Base-by-base conservation (phyloP, 2,888 invertebrate species). In the Plagiodera versicolora region DNA sequence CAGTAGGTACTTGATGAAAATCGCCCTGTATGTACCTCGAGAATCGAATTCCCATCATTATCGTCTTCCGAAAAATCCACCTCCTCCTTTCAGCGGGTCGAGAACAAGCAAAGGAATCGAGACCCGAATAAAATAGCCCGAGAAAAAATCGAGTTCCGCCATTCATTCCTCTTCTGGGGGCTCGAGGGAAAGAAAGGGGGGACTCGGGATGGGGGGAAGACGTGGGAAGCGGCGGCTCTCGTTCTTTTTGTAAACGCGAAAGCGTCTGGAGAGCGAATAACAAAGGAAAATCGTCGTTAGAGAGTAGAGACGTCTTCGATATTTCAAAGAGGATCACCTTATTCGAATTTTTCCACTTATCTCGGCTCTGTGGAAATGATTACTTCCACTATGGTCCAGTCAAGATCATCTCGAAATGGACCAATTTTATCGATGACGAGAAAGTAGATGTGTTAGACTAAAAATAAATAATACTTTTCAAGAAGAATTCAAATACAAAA, bases 241-340 rank as follows among this genome's bases (percentile, higher is more conserved):
- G 65, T 69, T 71, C 72, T 74, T 77, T 74, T 76, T 72, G 73
- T 73, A 75, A 74, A 72, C 70, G 69, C 65, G 67, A 69, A 68
- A 71, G 72, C 74, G 71, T 74, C 73, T 14, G 74, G 73, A 73
- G 77, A 75, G 77, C 75, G 77, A 77, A 77, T 78, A 78, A 77
- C 77, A 77, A 77, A 77, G 74, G 76, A 74, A 61, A 51, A 55
- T 54, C 14, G 39, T 17, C 24, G 53, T 10, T 11, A 35, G 44
- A 19, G 53, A n/a, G n/a, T n/a, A 44, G 11, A 28, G 44, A 10
- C 39, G 39, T 39, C 39, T 39, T 14, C 14, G 39, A n/a, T 39
- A 39, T 39, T 39, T 39, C 39, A 39, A 39, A 39, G 14, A 6
- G 14, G 39, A 39, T 39, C 39, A 39, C n/a, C 39, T 39, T 39